Base-by-base conservation (phyloP, 2,113 vertebrate species). In the Hypanus sabinus region DNA sequence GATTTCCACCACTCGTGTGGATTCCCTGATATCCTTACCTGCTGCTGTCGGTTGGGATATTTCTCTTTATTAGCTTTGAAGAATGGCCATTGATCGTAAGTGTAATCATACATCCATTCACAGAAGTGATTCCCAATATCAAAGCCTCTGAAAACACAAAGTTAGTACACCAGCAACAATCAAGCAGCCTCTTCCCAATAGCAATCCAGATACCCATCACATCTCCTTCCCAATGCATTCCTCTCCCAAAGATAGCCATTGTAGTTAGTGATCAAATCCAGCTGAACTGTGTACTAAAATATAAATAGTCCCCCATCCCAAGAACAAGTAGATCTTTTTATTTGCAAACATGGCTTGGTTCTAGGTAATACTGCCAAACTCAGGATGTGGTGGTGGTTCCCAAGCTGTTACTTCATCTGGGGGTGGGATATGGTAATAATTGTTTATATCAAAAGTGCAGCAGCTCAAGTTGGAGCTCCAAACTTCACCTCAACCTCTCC, bases 51-150 rank as follows among this genome's bases (percentile, higher is more conserved):
- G 94, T 94, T 97, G 36, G 98, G 98, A 94, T 98, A 99, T 96
- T 98, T 96, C 65, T 97, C 96, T 0, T 96, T 95, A 73, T 95
- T 96, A 18, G 97, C 97, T 96, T 97, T 97, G 95, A 96, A 97
- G 95, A 98, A 97, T 2, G 97, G 97, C 97, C 97, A 97, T 95
- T 98, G 95, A 33, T 97, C 95, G 0, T 98, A 97, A 0, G 97
- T 98, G 94, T 99, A 99, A 95, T 98, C 96, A 88, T 98, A 99
- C 62, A 97, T 96, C 98, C 98, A 99, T 94, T 99, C 98, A 36
- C 98, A 98, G 95, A 99, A 99, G 95, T 98, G 98, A 95, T 99
- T 99, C 3, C 98, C 98, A 9, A 99, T 98, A 95, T 99, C 98
- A 83, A 99, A 99, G 30, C 98, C 98, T 95, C 98, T 99, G 95